Evolutionary conservation across 92 coral and sea anemone genomes (phyloP).

Genomic region (Phenganax stokvisi): DNA sequence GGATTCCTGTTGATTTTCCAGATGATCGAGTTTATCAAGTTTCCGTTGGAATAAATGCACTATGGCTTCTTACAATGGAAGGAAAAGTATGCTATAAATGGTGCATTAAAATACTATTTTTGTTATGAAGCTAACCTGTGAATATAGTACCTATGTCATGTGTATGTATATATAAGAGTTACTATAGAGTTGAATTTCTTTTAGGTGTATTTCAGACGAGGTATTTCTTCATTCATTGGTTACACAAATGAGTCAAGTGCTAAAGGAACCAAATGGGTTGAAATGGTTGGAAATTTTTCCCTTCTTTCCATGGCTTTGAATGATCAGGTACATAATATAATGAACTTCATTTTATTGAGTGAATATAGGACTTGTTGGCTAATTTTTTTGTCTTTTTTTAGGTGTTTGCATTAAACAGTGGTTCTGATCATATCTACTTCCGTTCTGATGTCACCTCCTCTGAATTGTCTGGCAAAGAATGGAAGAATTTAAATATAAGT

Average conservation of each 20-base stretch:
- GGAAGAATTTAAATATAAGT: constrained; percentile 60
- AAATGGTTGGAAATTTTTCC: constrained; percentile 90
- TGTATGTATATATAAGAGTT: no score
- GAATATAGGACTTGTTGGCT: background rate
- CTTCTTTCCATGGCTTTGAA: constrained; percentile 76
- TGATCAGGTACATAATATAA: constrained; percentile 64
- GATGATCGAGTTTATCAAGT: constrained; percentile 71
- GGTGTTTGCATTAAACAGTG: constrained; percentile 88
- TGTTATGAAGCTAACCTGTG: background rate
- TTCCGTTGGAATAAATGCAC: constrained; percentile 74
- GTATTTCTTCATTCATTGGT: constrained; percentile 54
- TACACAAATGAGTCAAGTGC: constrained; percentile 45
- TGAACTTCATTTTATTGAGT: background rate
- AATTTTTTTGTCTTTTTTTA: constrained; percentile 33
- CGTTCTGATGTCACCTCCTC: constrained; percentile 81
- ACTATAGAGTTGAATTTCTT: background rate
- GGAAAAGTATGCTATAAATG: constrained; percentile 59
- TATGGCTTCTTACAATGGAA: constrained; percentile 92
- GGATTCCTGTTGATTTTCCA: constrained; percentile 74
- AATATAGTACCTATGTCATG: no score
- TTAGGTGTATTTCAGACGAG: constrained; percentile 86
- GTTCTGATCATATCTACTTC: constrained; percentile 87
- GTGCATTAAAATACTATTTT: background rate
- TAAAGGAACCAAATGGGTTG: constrained; percentile 80
- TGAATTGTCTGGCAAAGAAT: constrained; percentile 81